Conservation (phyloP, 2,113 vertebrate genomes). For the Synodontis membranacea region DNA sequence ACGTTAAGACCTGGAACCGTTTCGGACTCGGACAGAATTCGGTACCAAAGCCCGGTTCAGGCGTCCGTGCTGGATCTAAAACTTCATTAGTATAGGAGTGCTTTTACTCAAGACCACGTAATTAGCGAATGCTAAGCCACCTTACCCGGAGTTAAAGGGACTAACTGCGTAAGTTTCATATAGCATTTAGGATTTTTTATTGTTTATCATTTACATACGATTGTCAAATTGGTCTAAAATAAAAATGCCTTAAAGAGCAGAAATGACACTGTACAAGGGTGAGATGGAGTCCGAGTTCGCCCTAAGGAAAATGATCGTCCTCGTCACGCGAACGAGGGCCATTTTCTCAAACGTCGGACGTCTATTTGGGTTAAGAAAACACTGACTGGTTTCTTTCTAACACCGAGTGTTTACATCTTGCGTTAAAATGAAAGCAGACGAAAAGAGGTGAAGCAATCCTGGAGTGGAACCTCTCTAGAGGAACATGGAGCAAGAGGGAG, state of each 20-base stretch:
- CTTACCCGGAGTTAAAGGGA: background rate
- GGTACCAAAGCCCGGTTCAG: background rate
- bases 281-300: background rate
- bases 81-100: background rate
- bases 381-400: background rate
- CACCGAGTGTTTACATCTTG: background rate
- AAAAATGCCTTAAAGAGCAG: background rate
- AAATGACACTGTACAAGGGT: background rate
- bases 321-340: background rate
- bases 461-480: background rate
- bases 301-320: background rate
- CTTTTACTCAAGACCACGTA: background rate
- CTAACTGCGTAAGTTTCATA: background rate
- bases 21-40: background rate
- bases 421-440: background rate
- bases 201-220: slow-evolving; percentile 9
- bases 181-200: background rate
- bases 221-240: slow-evolving; percentile 24
- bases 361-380: background rate
- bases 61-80: background rate
- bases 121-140: background rate
- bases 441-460: background rate
- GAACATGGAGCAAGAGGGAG: background rate
- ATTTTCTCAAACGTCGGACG: background rate
- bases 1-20: background rate